phyloP scores from a whole-genome alignment of 1,140 invertebrate genomes.

The Pseudomyrmex dendroicus region DNA sequence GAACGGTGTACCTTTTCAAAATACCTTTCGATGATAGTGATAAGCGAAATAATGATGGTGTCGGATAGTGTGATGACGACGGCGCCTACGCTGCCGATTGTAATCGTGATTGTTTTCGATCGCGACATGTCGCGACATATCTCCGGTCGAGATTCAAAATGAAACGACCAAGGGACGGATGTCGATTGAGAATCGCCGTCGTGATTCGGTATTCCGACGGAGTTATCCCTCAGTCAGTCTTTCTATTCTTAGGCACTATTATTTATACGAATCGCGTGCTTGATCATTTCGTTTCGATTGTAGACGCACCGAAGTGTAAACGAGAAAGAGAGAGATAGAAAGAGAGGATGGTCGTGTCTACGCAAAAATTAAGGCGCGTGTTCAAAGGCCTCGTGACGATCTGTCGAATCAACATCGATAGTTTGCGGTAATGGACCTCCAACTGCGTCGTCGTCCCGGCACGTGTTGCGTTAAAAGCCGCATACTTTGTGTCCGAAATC shows the following conservation, averaged over 20 bases:
- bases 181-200: background rate
- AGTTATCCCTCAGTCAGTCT: too few species aligned
- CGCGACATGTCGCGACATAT: background rate
- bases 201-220: background rate
- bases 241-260: constrained; percentile 47
- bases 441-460: background rate
- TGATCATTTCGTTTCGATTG: constrained; percentile 10
- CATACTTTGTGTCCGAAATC: constrained; percentile 48
- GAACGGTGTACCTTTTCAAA: too few species aligned
- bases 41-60: constrained; percentile 33
- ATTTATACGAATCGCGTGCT: constrained; percentile 34
- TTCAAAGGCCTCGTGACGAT: background rate
- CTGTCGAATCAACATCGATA: constrained; percentile 14
- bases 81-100: constrained; percentile 23
- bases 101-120: constrained; percentile 11
- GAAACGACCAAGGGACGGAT: background rate
- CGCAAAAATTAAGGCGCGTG: constrained; percentile 16
- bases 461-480: constrained; percentile 29
- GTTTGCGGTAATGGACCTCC: constrained; percentile 37
- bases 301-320: background rate
- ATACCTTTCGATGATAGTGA: constrained; percentile 12
- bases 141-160: constrained; percentile 14
- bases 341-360: background rate
- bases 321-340: background rate
- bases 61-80: background rate